A percentile compares a stretch with the other conserved stretches of the same genome.
Evolutionary conservation across 2,888 invertebrate genomes (phyloP).

Genomic region (Cryptocephalus primarius): DNA sequence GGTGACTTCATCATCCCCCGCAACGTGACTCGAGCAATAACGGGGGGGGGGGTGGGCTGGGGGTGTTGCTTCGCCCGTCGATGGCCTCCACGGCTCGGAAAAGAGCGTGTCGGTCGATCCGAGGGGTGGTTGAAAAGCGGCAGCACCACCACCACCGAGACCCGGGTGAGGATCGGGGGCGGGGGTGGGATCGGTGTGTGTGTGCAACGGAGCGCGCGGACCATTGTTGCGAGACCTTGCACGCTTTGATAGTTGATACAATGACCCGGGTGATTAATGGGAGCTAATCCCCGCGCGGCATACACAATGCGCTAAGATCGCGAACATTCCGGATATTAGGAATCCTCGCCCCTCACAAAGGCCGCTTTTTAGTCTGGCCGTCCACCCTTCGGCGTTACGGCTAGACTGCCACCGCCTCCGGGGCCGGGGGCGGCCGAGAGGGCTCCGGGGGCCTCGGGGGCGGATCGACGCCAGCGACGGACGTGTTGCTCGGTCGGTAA

Average conservation of each 20-base stretch:
- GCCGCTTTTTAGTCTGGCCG: slow-evolving; percentile 7
- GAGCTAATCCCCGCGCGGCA: slow-evolving; percentile 38
- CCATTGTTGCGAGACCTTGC: slow-evolving; percentile 39
- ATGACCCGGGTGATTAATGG: slow-evolving; percentile 42
- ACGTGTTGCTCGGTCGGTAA: too few species aligned
- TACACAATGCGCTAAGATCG: slow-evolving; percentile 40
- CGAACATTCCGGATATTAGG: slow-evolving; percentile 41
- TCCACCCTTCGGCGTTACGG: slow-evolving; percentile 8
- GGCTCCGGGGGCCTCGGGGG: too few species aligned
- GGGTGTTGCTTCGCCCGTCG: too few species aligned
- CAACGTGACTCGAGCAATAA: too few species aligned
- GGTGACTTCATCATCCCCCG: too few species aligned
- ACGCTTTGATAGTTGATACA: slow-evolving; percentile 43
- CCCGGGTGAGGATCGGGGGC: slow-evolving; percentile 10
- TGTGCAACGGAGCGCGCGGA: slow-evolving; percentile 33
- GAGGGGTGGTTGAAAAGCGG: slow-evolving; percentile 1
- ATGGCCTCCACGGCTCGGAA: too few species aligned
- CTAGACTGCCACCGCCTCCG: neutral
- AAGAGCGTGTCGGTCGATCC: too few species aligned
- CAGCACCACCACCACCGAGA: neutral
- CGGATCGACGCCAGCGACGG: too few species aligned
- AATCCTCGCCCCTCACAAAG: slow-evolving; percentile 29
- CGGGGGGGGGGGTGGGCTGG: too few species aligned
- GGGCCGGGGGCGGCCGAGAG: too few species aligned
- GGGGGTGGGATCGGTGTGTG: slow-evolving; percentile 19